Evolutionary conservation across 2,888 invertebrate species (phyloP).

Genomic region (Bhutanitis thaidina): DNA sequence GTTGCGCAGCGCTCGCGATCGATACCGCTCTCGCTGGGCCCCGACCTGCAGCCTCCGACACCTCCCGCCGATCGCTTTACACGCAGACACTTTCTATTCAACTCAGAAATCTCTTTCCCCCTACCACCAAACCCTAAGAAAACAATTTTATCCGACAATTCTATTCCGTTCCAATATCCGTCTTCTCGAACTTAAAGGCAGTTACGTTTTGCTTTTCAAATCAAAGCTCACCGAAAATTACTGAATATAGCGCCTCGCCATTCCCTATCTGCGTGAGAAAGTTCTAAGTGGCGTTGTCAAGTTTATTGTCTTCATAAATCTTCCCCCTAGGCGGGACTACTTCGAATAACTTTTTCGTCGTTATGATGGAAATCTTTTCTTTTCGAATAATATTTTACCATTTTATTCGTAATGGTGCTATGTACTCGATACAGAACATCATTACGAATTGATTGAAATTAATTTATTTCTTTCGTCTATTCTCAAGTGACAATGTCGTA

Average conservation of each 20-base stretch:
- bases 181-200: slow-evolving; percentile 10
- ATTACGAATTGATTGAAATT: too few species aligned
- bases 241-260: slow-evolving; percentile 20
- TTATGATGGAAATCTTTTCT: not conserved
- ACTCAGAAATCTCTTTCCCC: slow-evolving; percentile 28
- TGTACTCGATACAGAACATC: too few species aligned
- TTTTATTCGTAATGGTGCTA: not conserved
- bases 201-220: slow-evolving; percentile 16
- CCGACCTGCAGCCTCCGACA: slow-evolving; percentile 34
- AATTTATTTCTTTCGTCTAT: not conserved
- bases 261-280: slow-evolving; percentile 23
- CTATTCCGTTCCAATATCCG: slow-evolving; percentile 17
- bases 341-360: slow-evolving; percentile 19
- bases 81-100: slow-evolving; percentile 38
- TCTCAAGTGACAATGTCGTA: slow-evolving; percentile 14
- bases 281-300: slow-evolving; percentile 40
- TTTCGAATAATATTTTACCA: not conserved
- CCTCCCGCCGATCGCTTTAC: slow-evolving; percentile 28
- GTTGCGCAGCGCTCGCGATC: slow-evolving; percentile 68
- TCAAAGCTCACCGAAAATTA: slow-evolving; percentile 15
- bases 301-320: slow-evolving; percentile 43
- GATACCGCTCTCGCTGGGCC: slow-evolving; percentile 40
- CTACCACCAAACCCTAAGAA: slow-evolving; percentile 11
- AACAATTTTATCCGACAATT: slow-evolving; percentile 27
- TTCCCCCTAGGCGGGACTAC: slow-evolving; percentile 22